A percentile compares a stretch with the other conserved stretches of the same genome.
These are phyloP conservation scores for Prionace glauca DNA, from an alignment of 2,797 vertebrate genomes.

Conservation along the genomic window DNA sequence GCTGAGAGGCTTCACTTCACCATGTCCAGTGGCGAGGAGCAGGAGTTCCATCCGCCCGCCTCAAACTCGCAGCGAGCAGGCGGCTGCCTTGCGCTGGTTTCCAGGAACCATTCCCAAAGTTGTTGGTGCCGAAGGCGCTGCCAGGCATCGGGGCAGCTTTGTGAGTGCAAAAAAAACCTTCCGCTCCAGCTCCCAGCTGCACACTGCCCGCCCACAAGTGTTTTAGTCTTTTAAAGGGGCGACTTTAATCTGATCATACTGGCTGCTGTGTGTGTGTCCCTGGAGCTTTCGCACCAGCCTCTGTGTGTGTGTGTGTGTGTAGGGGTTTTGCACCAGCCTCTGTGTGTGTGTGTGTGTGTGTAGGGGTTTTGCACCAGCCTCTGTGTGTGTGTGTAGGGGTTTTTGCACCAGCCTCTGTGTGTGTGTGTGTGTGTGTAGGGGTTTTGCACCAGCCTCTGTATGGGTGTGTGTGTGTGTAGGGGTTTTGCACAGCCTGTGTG, in stretches of 20 bases:
- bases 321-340: too few relatives aligned
- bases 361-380: too few relatives aligned
- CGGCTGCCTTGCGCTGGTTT: neutral
- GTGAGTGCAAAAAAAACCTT: neutral
- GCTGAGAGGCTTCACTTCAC: neutral
- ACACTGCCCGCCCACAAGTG: neutral
- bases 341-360: too few relatives aligned
- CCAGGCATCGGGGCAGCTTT: conserved; percentile 1
- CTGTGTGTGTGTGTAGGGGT: too few relatives aligned
- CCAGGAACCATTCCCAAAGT: neutral
- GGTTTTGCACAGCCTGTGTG: too few relatives aligned
- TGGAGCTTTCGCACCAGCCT: too few relatives aligned
- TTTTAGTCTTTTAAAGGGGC: neutral
- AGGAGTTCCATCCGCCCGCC: neutral
- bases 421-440: too few relatives aligned
- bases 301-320: too few relatives aligned
- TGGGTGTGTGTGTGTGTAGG: too few relatives aligned
- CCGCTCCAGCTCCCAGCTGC: neutral
- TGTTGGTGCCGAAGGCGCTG: neutral
- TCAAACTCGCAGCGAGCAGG: neutral
- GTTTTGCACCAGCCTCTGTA: too few relatives aligned
- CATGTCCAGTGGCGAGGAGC: neutral
- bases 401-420: too few relatives aligned
- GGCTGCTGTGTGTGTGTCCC: neutral
- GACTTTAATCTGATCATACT: neutral